These are phyloP conservation scores for Boloria euphrosyne DNA, from an alignment of 2,888 invertebrate species.

Conservation along the genomic window DNA sequence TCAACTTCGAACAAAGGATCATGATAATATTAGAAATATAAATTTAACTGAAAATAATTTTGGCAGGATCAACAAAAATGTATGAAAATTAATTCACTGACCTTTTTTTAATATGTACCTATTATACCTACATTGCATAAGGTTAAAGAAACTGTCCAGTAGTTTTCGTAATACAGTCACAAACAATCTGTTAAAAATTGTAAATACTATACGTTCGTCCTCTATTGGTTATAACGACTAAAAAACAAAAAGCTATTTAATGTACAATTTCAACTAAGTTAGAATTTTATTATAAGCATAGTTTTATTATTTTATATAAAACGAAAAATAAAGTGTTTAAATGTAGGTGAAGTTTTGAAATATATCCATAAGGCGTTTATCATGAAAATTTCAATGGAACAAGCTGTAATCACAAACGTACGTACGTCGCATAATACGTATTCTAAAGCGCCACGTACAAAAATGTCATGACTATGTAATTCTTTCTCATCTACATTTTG, in stretches of 20 bases:
- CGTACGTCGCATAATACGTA: conserved; percentile 33
- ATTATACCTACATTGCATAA: no score
- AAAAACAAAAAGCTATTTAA: no score
- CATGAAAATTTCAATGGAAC: conserved; percentile 34
- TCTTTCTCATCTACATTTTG: conserved; percentile 50
- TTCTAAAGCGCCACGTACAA: conserved; percentile 40
- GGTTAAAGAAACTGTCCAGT: no score
- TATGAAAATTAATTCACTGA: background rate
- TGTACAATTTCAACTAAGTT: no score
- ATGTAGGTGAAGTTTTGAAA: background rate
- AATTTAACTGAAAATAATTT: conserved; percentile 16
- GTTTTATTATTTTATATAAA: background rate
- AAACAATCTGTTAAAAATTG: no score
- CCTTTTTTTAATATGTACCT: background rate
- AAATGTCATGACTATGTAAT: conserved; percentile 49
- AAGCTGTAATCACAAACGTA: conserved; percentile 34
- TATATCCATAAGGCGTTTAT: conserved; percentile 12
- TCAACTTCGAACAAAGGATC: conserved; percentile 25
- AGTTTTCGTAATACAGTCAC: no score
- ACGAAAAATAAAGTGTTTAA: background rate
- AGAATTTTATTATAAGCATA: no score
- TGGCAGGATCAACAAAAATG: background rate
- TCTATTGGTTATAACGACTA: no score
- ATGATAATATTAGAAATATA: conserved; percentile 19
- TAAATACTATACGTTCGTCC: no score